Evolutionary conservation across 2,113 vertebrate genomes (phyloP), one percentile per base, ranked within the genome.

Genomic region (Nothobranchius furzeri): DNA sequence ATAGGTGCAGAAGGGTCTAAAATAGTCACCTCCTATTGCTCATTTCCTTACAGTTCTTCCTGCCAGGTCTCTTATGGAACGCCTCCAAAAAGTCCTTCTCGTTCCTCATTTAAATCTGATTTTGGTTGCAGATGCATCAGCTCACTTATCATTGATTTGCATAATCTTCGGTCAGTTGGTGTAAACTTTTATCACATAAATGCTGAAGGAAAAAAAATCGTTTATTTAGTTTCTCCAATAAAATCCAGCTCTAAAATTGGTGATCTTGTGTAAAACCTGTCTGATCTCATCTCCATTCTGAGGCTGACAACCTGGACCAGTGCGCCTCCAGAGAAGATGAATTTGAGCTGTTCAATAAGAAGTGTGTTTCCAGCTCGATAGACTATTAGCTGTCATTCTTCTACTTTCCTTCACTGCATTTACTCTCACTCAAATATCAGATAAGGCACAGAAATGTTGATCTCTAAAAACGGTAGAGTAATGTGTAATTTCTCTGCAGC

Each of bases 251-350:
- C 20, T 20, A 20, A 20, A 20, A 20, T 20, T 20, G 20, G 20
- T 72, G 46, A 45, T 43, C 48, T 10, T 55, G 17, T 57, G 24
- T 60, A 35, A 40, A 59, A 58, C 24, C 20, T 61, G 49, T 76
- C 36, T 62, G 7, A 46, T 45, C 43, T 72, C 15, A 30, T 57
- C 71, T 72, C 20, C 20, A 60, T 14, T 20, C 24, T 12, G 60
- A 59, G 9, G 35, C 57, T 36, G 13, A 2, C 53, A 36, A 51
- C 17, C 43, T 40, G 2, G 5, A 70, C 46, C 30, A 30, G 30
- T 30, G 30, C 30, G 30, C 30, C 43, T 67, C 59, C 45, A 59
- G 53, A 66, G 35, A 66, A 20, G 51, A 70, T 59, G 59, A 30
- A n/a, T 45, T 25, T 11, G 13, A 49, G 42, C 14, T 54, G 24